Conservation (phyloP, 1,140 invertebrate genomes). For the Gonioctena quinquepunctata region DNA sequence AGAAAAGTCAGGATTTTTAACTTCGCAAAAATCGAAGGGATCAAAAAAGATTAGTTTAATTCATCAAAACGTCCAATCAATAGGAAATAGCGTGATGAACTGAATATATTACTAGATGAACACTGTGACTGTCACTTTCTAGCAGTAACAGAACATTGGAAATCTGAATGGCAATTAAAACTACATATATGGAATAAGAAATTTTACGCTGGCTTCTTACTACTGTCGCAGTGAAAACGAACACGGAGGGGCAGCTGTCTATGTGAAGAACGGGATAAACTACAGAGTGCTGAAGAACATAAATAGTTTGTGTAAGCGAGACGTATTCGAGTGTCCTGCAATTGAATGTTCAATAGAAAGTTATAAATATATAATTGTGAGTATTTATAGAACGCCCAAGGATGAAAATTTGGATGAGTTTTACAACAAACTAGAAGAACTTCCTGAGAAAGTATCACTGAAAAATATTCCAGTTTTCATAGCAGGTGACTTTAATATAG, state of each 20-base stretch:
- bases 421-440: background rate
- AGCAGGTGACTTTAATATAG: constrained; percentile 3
- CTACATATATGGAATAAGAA: background rate
- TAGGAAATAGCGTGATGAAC: background rate
- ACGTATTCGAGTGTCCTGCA: too few relatives aligned
- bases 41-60: background rate
- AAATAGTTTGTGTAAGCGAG: background rate
- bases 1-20: background rate
- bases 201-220: background rate
- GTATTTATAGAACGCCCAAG: background rate
- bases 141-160: constrained; percentile 2
- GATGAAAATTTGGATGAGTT: background rate
- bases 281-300: background rate
- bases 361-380: background rate
- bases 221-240: background rate
- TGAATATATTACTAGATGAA: background rate
- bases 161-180: background rate
- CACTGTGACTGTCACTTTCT: background rate
- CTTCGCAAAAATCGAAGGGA: background rate
- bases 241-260: background rate
- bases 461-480: background rate
- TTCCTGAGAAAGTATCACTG: background rate
- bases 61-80: constrained; percentile 8
- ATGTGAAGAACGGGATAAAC: background rate
- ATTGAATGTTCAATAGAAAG: background rate